Evolutionary conservation across 2,797 vertebrate species (phyloP), one percentile per base, ranked within the genome.

Genomic region (Epinephelus malabaricus): DNA sequence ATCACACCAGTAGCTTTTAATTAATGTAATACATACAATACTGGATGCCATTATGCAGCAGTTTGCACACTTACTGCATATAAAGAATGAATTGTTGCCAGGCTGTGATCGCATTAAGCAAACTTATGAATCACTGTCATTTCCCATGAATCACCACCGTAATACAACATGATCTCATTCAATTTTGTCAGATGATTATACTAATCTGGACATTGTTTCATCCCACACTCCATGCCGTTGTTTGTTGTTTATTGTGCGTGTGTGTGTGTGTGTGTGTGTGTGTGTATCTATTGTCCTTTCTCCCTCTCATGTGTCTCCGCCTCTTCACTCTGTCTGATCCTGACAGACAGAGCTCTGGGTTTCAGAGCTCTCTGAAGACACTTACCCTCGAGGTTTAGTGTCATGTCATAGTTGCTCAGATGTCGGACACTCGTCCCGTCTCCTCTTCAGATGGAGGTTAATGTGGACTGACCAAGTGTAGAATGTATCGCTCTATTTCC

Each of bases 361-460:
- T 69, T 76, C 70, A 71, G 58, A 60, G 71, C 81, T 47, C 78
- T 72, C 73, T 17, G 14, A 66, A 61, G 72, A 84, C 62, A 23
- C 84, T 74, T 60, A 55, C 82, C 83, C 74, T 67, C 4, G 15
- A 80, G 78, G 27, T 71, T 78, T 49, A 66, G 78, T 80, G 76
- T 89, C 84, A 77, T 73, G 77, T 86, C 83, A 81, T n/a, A 64
- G 76, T 50, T 46, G 73, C 76, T 87, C 87, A 81, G 70, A 85
- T 43, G 0, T 25, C 13, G 18, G 30, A 76, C 68, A 63, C 67
- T 45, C 72, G 53, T 73, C 54, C 49, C 19, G 19, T 84, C 69
- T 78, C 7, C 21, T 76, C 62, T 30, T 75, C 65, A 70, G 60
- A 72, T 27, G 15, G 66, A 86, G 62, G 67, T 70, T 79, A 78